Percentiles rank a stretch among this genome's conserved stretches.
These are phyloP conservation scores for Atherinomorus stipes DNA, from an alignment of 2,113 vertebrate species.

Conservation along the genomic window DNA sequence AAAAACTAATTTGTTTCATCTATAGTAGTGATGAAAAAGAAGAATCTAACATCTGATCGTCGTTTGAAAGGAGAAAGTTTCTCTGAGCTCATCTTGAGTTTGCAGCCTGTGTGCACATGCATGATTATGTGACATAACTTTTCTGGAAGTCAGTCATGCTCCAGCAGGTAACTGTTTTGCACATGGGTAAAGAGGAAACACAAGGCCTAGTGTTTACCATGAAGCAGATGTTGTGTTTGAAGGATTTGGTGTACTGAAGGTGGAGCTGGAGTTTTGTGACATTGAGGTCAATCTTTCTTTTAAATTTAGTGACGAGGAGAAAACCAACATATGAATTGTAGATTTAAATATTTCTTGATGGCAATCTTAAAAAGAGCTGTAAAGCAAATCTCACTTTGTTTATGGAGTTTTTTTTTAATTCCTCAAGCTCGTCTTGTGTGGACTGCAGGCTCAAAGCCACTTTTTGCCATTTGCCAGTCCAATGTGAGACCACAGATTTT, in stretches of 20 bases:
- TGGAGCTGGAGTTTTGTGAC: no score
- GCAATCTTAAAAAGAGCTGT: neutral
- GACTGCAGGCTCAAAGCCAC: constrained; percentile 68
- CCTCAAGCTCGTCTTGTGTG: constrained; percentile 75
- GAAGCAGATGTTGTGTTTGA: neutral
- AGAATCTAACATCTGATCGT: neutral
- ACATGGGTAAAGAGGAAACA: neutral
- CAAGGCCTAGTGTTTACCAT: neutral
- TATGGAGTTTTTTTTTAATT: constrained; percentile 43
- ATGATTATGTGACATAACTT: constrained; percentile 2
- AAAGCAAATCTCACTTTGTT: constrained; percentile 41
- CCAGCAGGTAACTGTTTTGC: neutral
- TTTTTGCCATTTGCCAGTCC: constrained; percentile 81
- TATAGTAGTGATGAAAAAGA: neutral
- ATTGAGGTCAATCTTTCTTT: no score
- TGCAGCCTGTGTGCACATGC: neutral
- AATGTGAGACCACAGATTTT: constrained; percentile 68
- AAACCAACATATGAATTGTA: no score
- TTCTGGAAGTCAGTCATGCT: neutral
- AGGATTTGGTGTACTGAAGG: no score
- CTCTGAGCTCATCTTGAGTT: neutral
- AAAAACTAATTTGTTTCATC: neutral
- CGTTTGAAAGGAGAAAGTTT: neutral
- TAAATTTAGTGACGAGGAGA: no score
- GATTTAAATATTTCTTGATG: neutral